Evolutionary conservation across 2,113 vertebrate species (phyloP).

Genomic region (Smithornis capensis): DNA sequence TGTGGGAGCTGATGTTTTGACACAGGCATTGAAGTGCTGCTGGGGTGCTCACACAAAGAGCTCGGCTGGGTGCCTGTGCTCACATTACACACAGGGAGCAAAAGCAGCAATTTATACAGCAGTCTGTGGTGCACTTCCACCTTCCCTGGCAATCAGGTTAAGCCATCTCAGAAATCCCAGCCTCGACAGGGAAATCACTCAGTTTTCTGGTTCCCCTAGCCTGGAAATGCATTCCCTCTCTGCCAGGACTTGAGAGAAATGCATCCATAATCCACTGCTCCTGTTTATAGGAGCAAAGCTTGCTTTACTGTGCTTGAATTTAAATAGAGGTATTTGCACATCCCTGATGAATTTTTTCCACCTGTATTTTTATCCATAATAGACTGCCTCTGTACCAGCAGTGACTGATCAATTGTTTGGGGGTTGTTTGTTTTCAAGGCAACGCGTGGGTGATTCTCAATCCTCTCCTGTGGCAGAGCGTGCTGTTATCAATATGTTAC

Average conservation of each 20-base stretch:
- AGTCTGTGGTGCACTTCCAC: not conserved
- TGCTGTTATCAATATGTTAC: constrained; percentile 38
- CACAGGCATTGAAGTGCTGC: not conserved
- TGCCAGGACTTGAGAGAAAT: not conserved
- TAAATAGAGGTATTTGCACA: constrained; percentile 44
- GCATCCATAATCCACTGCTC: constrained; percentile 8
- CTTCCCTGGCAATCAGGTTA: not conserved
- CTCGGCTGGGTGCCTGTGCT: not conserved
- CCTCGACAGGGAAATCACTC: not conserved
- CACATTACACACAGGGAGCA: not conserved
- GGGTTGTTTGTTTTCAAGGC: constrained; percentile 55
- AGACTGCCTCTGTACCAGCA: constrained; percentile 20
- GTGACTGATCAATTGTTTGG: constrained; percentile 49
- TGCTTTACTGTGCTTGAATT: constrained; percentile 34
- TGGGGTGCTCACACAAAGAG: not conserved
- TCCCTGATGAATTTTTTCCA: constrained; percentile 51
- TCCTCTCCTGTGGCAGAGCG: constrained; percentile 34
- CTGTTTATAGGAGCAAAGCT: constrained; percentile 27
- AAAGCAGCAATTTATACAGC: not conserved
- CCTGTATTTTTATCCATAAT: constrained; percentile 41
- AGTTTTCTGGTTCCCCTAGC: not conserved
- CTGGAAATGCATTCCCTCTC: not conserved
- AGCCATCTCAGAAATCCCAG: constrained; percentile 2
- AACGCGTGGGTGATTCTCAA: not conserved
- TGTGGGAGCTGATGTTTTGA: rapidly evolving